Percentiles rank a stretch among this genome's conserved stretches.
Conservation (phyloP, 2,113 vertebrate genomes). For the Melanerpes formicivorus region DNA sequence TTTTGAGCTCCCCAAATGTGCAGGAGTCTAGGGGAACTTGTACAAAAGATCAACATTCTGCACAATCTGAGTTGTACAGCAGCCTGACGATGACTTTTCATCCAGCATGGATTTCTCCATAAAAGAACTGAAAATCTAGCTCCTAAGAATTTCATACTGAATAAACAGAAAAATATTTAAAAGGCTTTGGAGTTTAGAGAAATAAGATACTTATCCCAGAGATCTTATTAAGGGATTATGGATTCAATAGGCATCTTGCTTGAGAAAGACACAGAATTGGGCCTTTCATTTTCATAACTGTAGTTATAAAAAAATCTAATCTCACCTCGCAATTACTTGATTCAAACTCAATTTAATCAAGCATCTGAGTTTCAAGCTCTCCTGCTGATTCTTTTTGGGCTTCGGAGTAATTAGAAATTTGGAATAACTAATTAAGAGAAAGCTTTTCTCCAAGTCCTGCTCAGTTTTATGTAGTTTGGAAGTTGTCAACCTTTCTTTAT, state of each 20-base stretch:
- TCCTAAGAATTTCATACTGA: not conserved
- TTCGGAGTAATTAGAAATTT: not conserved
- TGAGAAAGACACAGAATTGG: not conserved
- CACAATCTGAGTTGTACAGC: not conserved
- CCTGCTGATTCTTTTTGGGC: not conserved
- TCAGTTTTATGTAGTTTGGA: not conserved
- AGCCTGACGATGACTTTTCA: not conserved
- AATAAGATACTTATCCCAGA: not conserved
- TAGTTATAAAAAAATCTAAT: not conserved
- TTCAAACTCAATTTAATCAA: constrained; percentile 2
- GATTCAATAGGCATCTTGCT: not conserved
- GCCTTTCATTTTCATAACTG: not conserved
- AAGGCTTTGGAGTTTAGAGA: not conserved
- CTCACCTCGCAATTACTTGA: not conserved
- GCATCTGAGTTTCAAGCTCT: not conserved
- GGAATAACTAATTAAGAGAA: not conserved
- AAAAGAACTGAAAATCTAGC: not conserved
- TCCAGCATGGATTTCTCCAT: not conserved
- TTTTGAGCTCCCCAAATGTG: not conserved
- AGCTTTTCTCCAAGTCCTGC: not conserved
- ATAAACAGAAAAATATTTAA: not conserved
- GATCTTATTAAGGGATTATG: not conserved
- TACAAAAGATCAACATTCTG: not conserved
- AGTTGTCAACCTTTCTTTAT: not conserved
- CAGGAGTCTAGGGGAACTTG: not conserved